Percentiles rank a stretch among this genome's conserved stretches.
These are phyloP conservation scores for Euzophera pinguis DNA, from an alignment of 2,888 invertebrate species.

Conservation along the genomic window DNA sequence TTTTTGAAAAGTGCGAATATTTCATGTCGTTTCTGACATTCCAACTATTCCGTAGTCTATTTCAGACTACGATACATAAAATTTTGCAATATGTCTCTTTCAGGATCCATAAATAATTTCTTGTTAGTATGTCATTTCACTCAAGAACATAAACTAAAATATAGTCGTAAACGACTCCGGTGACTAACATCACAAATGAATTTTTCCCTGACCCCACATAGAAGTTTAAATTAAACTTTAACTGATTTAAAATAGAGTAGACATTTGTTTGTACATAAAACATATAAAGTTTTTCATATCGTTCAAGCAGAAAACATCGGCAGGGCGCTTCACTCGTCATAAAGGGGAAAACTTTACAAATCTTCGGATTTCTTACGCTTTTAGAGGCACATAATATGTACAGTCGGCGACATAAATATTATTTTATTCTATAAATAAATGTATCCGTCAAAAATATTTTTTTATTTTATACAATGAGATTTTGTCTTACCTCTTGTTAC, in stretches of 20 bases:
- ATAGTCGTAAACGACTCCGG: slow-evolving; percentile 49
- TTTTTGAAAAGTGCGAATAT: no score
- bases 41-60: no score
- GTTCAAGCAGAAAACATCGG: slow-evolving; percentile 68
- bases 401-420: neutral
- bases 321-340: slow-evolving; percentile 67
- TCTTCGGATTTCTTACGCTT: slow-evolving; percentile 76
- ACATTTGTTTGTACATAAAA: slow-evolving; percentile 24
- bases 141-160: slow-evolving; percentile 62
- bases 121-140: slow-evolving; percentile 44
- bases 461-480: no score
- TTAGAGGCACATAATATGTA: slow-evolving; percentile 65
- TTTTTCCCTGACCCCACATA: slow-evolving; percentile 36
- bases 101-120: slow-evolving; percentile 58
- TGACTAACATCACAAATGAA: slow-evolving; percentile 64
- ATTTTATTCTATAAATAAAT: no score
- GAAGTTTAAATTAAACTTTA: slow-evolving; percentile 31
- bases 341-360: slow-evolving; percentile 78
- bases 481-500: no score
- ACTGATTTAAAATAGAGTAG: slow-evolving; percentile 26
- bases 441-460: no score
- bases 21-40: no score
- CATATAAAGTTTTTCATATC: slow-evolving; percentile 71
- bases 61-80: neutral
- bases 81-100: slow-evolving; percentile 46